Evolutionary conservation across 2,797 vertebrate species (phyloP).

Genomic region (Dipus sagitta): DNA sequence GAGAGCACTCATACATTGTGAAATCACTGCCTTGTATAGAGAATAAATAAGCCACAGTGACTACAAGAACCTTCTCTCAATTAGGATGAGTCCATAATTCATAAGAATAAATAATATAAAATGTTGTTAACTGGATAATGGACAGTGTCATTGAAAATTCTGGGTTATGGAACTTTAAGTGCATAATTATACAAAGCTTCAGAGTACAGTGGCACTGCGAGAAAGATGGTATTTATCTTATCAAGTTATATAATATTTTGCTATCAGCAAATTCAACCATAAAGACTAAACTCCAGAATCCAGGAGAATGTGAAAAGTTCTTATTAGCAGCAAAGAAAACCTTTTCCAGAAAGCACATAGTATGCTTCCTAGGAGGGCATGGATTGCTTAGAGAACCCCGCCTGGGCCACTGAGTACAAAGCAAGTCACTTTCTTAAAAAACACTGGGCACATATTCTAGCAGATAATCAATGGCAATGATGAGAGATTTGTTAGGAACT

Average conservation of each 20-base stretch:
- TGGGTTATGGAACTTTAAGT: constrained; percentile 20
- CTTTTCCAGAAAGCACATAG: not conserved
- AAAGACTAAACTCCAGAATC: constrained; percentile 10
- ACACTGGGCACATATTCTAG: not conserved
- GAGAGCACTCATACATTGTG: not conserved
- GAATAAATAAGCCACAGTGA: not conserved
- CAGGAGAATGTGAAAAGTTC: not conserved
- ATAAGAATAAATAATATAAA: constrained; percentile 51
- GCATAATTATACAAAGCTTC: not conserved
- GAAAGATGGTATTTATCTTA: too few relatives aligned
- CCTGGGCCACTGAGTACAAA: not conserved
- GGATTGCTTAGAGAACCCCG: not conserved
- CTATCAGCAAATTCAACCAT: not conserved
- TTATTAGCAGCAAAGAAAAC: not conserved
- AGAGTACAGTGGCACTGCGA: not conserved
- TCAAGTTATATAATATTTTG: not conserved
- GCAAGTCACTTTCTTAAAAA: constrained; percentile 20
- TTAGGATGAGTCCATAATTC: constrained; percentile 34
- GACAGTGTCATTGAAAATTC: constrained; percentile 22
- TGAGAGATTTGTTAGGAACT: constrained; percentile 15
- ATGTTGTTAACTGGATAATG: constrained; percentile 9
- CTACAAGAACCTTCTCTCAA: not conserved
- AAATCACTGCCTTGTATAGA: not conserved
- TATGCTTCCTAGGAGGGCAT: not conserved
- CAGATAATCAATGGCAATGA: not conserved